Evolutionary conservation across 2,888 invertebrate species (phyloP), one percentile per base, ranked within the genome.

Genomic region (Autographa gamma): DNA sequence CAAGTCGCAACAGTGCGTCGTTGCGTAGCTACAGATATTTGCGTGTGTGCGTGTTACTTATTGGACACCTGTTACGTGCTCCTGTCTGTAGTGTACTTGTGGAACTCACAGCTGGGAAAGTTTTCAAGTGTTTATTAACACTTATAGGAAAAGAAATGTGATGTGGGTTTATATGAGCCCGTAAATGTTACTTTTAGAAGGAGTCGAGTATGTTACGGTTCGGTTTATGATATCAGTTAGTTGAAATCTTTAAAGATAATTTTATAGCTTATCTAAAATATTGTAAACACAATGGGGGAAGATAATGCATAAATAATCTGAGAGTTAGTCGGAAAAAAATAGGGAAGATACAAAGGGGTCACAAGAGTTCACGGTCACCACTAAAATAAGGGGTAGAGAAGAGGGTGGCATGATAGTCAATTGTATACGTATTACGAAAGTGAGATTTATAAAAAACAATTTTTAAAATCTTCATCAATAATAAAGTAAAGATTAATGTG

Each of bases 41-140:
- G 66, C 60, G 6, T 73, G 88, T 85, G 87, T 87, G 89, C 81
- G 87, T 86, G 32, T 31, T 70, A 74, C 43, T 78, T 82, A 81
- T 78, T 79, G 76, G 74, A 81, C 86, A 91, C 87, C 88, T 90
- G 90, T 70, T 18, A 65, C 63, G 41, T 14, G 19, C 59, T 43
- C 59, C n/a, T 54, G 56, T 25, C 31, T 31, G 31, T 13, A 60
- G 62, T 60, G 65, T 66, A 63, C 31, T 56, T 56, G 43, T 65
- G 52, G 31, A 67, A 75, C 75, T 63, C 74, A 79, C 68, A 59
- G n/a, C 25, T 59, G 9, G 5, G 14, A 25, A 31, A 54, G 8
- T 19, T 54, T 19, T 19, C 11, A 9, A 19, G 13, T 31, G 9
- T 48, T 25, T 64, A 63, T 60, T 41, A 63, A 61, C 48, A 16